Conservation (phyloP, 2,113 vertebrate genomes). For the Peromyscus leucopus region DNA sequence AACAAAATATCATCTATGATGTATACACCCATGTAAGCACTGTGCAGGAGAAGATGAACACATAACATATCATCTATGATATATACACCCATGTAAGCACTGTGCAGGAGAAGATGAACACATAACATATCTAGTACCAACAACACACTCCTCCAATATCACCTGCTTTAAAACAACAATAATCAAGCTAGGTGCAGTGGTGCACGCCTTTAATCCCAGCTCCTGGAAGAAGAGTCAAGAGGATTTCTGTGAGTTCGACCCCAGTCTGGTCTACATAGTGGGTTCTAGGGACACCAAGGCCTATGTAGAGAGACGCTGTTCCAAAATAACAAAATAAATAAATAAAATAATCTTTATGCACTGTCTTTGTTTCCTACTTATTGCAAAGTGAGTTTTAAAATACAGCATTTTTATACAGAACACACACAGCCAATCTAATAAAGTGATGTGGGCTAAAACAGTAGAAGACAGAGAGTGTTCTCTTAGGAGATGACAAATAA, state of each 20-base stretch:
- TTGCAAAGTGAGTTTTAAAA: constrained; percentile 28
- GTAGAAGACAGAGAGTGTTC: neutral
- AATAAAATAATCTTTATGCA: neutral
- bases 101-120: neutral
- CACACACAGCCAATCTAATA: constrained; percentile 2
- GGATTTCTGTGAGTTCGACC: neutral
- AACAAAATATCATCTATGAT: too few relatives aligned
- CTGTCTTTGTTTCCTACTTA: neutral
- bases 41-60: too few relatives aligned
- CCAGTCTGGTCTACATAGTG: neutral
- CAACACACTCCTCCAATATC: neutral
- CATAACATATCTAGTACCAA: neutral
- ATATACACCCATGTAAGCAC: too few relatives aligned
- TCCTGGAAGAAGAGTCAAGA: neutral
- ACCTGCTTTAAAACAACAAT: neutral
- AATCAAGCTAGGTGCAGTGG: neutral
- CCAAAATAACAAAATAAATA: neutral
- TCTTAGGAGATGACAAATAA: neutral
- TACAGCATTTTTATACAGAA: neutral
- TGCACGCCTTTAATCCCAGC: neutral
- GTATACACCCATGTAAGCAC: too few relatives aligned
- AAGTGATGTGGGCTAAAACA: neutral
- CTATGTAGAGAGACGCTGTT: neutral
- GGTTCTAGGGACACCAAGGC: neutral
- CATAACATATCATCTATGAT: neutral